Conservation (phyloP, 2,888 invertebrate species). For the Ochropleura leucogaster region DNA sequence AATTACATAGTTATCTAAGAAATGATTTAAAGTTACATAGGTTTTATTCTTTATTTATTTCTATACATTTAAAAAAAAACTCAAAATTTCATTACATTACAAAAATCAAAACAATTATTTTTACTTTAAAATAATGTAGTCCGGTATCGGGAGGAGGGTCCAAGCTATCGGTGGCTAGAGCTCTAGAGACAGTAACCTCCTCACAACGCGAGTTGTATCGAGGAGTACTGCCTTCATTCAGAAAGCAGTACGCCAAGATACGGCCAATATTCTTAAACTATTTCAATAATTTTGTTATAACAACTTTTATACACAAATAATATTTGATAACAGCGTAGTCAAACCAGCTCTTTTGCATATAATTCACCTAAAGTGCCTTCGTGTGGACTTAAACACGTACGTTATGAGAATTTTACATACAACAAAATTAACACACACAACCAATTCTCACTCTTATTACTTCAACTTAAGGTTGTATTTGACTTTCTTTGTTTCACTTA, state of each 20-base stretch:
- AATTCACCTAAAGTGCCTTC: slow-evolving; percentile 44
- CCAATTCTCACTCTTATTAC: slow-evolving; percentile 24
- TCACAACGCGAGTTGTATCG: too few relatives aligned
- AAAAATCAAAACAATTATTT: too few relatives aligned
- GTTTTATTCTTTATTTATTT: background rate
- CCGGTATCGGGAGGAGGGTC: too few relatives aligned
- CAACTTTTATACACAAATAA: background rate
- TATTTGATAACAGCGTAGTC: slow-evolving; percentile 25
- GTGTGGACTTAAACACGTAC: slow-evolving; percentile 46
- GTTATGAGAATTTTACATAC: slow-evolving; percentile 53
- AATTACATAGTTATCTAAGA: background rate
- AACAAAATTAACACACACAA: slow-evolving; percentile 33
- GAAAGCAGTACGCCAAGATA: too few relatives aligned
- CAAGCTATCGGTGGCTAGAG: too few relatives aligned
- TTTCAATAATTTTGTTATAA: background rate
- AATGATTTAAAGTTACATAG: background rate
- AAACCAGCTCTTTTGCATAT: slow-evolving; percentile 34
- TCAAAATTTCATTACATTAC: too few relatives aligned
- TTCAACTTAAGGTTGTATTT: slow-evolving; percentile 33
- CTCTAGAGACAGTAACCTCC: too few relatives aligned
- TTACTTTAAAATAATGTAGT: too few relatives aligned
- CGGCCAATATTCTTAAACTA: background rate
- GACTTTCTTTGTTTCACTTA: slow-evolving; percentile 42
- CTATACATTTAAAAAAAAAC: too few relatives aligned
- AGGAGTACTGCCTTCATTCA: too few relatives aligned